Evolutionary conservation across 2,113 vertebrate genomes (phyloP).

Genomic region (Piprites chloris): DNA sequence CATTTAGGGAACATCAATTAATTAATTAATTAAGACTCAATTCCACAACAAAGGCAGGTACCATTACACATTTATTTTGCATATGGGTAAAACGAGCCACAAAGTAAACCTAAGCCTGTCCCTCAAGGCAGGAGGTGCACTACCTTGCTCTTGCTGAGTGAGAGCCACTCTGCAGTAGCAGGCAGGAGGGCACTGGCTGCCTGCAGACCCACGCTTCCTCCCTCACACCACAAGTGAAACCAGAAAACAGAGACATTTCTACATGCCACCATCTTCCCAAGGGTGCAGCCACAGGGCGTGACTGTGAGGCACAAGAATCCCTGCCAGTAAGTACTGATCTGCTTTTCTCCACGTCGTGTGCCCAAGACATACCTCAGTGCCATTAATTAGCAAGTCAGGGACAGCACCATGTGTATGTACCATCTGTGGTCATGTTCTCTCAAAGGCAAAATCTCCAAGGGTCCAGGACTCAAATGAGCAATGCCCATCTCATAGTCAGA

Average conservation of each 20-base stretch:
- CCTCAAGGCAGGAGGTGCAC: background rate
- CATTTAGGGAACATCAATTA: constrained; percentile 35
- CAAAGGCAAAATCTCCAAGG: background rate
- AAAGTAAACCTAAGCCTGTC: background rate
- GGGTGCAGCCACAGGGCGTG: accelerated
- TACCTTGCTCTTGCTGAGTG: background rate
- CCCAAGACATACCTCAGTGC: accelerated
- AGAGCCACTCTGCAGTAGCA: accelerated
- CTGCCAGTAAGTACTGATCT: background rate
- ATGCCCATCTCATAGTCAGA: background rate
- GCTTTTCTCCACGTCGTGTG: accelerated
- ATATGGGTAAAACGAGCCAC: background rate
- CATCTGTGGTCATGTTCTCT: accelerated
- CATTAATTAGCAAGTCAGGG: background rate
- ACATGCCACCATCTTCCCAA: accelerated
- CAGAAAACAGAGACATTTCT: background rate
- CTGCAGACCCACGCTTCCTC: background rate
- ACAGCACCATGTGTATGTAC: background rate
- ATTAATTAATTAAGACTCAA: constrained; percentile 42
- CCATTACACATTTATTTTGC: constrained; percentile 25
- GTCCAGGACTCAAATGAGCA: background rate
- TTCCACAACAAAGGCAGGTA: constrained; percentile 44
- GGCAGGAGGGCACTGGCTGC: background rate
- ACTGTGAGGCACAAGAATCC: background rate
- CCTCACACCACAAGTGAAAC: accelerated